Evolutionary conservation across 2,888 invertebrate species (phyloP), one percentile per base, ranked within the genome.

Genomic region (Tenthredo distinguenda): DNA sequence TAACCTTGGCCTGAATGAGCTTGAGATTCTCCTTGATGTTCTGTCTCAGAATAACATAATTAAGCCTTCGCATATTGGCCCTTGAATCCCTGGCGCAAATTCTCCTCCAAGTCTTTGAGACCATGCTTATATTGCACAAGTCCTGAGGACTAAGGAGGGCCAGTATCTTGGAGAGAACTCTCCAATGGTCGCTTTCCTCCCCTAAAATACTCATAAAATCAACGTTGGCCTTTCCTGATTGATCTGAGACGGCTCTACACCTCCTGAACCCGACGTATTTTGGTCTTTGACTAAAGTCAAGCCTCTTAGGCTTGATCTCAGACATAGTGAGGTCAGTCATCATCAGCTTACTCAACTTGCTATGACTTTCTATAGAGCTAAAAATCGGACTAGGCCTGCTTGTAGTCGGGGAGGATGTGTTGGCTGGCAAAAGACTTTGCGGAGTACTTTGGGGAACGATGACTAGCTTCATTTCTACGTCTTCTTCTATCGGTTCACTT

Each of bases 81-180:
- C 87, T 88, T 0, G 87, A 85, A 86, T 94, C 92, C 47, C 87
- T 90, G 31, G 86, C 85, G 85, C 93, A 92, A 18, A 93, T 90
- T 74, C 91, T 90, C 71, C 90, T 88, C 94, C 94, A 94, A 6
- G 91, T 89, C 85, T 91, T 92, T 0, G 94, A 94, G 0, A 94
- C 94, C 91, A 92, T 91, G 47, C 91, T 92, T 34, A 92, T 87
- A 0, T 91, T 90, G 76, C 93, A 92, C 0, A 94, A 87, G 88
- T 94, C 94, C 86, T 92, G 91, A 0, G 93, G 91, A 2, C 90
- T 90, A 2, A 94, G 88, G 76, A 90, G 90, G 0, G 89, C 88
- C 2, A 94, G 87, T 71, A 94, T 94, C 85, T 92, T 93, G 0
- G 91, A 89, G 1, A 93, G 90, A 43, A 93, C 91, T 55, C 91